These are phyloP conservation scores for Natator depressus DNA, from an alignment of 2,113 vertebrate species.

Conservation along the genomic window DNA sequence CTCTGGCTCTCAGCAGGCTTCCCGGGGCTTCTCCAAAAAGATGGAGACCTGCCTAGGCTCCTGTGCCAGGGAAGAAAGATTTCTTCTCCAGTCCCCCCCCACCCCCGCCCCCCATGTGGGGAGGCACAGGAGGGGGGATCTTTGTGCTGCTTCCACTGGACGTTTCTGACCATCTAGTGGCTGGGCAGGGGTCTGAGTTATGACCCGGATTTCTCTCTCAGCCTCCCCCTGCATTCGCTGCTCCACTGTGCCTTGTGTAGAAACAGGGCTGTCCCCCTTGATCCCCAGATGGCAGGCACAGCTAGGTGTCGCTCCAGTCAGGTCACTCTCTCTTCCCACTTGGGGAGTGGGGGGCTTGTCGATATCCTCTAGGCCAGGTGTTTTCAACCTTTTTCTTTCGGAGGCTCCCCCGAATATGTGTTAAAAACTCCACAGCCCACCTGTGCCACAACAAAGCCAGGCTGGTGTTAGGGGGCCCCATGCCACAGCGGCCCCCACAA, in stretches of 20 bases:
- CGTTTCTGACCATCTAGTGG: neutral
- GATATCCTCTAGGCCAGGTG: neutral
- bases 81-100: too few relatives aligned
- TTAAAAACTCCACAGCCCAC: too few relatives aligned
- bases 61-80: neutral
- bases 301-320: too few relatives aligned
- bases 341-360: neutral
- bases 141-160: too few relatives aligned
- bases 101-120: neutral
- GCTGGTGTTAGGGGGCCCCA: too few relatives aligned
- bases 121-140: neutral
- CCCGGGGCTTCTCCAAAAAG: neutral
- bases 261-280: neutral
- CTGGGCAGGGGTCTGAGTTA: neutral
- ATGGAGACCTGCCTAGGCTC: neutral
- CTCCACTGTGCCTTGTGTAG: neutral
- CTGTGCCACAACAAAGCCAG: too few relatives aligned
- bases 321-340: neutral
- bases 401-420: too few relatives aligned
- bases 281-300: too few relatives aligned
- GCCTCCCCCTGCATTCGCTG: too few relatives aligned
- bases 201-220: neutral
- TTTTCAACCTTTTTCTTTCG: too few relatives aligned
- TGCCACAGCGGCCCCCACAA: too few relatives aligned
- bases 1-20: neutral